Conservation (phyloP, 2,888 invertebrate species). For the Microdon myrmicae region DNA sequence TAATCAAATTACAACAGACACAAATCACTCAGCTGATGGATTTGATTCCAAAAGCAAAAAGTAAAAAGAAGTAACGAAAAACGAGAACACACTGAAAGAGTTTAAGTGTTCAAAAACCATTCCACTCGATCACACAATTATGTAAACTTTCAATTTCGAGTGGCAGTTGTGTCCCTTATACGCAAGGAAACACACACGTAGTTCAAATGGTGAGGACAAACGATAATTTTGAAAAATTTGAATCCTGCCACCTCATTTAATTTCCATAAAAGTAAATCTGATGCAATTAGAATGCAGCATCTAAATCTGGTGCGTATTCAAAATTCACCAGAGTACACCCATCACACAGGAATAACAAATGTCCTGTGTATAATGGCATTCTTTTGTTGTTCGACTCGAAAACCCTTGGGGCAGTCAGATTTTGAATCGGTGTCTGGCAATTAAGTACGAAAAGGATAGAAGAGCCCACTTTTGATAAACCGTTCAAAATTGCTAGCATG, state of each 20-base stretch:
- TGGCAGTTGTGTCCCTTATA: no score
- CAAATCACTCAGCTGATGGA: slow-evolving; percentile 8
- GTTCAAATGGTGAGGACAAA: no score
- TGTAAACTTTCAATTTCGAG: slow-evolving; percentile 14
- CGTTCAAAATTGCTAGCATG: slow-evolving; percentile 30
- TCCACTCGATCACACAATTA: slow-evolving; percentile 42
- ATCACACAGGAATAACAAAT: slow-evolving; percentile 32
- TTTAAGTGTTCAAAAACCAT: slow-evolving; percentile 31
- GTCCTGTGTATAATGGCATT: slow-evolving; percentile 24
- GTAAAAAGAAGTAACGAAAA: slow-evolving; percentile 1
- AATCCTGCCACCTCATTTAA: slow-evolving; percentile 56
- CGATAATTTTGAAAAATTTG: slow-evolving; percentile 52
- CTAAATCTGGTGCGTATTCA: slow-evolving; percentile 5
- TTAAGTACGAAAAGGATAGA: slow-evolving; percentile 1
- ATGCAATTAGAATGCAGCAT: background rate
- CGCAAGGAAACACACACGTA: slow-evolving; percentile 3
- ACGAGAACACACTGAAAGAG: slow-evolving; percentile 10
- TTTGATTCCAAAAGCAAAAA: no score
- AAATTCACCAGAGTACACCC: slow-evolving; percentile 32
- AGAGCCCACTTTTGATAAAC: slow-evolving; percentile 17
- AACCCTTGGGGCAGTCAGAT: slow-evolving; percentile 26
- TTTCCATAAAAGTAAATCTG: slow-evolving; percentile 44
- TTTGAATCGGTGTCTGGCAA: background rate
- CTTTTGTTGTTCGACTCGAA: slow-evolving; percentile 4
- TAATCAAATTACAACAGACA: slow-evolving; percentile 21